A percentile compares a stretch with the other conserved stretches of the same genome.
phyloP scores from a whole-genome alignment of 2,888 invertebrate genomes.

The Idaea biselata region DNA sequence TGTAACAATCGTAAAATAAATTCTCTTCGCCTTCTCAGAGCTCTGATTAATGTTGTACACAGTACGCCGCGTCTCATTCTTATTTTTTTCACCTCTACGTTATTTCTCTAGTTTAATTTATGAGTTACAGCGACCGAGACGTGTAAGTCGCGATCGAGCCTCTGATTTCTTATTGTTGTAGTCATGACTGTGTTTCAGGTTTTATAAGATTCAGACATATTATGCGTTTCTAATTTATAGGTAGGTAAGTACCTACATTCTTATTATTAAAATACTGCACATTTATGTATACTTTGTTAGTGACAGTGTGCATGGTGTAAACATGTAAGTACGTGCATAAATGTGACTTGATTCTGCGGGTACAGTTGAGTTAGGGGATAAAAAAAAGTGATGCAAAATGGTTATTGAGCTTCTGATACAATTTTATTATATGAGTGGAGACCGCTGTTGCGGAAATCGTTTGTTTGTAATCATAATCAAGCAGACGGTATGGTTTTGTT shows the following conservation, averaged over 20 bases:
- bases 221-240: no score
- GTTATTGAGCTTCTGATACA: neutral
- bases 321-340: constrained; percentile 2
- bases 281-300: no score
- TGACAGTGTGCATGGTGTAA: no score
- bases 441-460: constrained; percentile 19
- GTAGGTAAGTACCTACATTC: no score
- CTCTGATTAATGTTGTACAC: constrained; percentile 79
- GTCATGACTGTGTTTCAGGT: constrained; percentile 20
- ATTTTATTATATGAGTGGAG: neutral
- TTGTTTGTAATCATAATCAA: constrained; percentile 31
- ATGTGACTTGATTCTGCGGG: neutral
- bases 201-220: neutral
- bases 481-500: constrained; percentile 57
- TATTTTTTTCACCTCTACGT: constrained; percentile 68
- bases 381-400: neutral
- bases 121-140: constrained; percentile 50
- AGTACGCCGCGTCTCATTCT: constrained; percentile 64
- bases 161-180: constrained; percentile 38
- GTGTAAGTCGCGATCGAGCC: constrained; percentile 36
- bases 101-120: constrained; percentile 73
- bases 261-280: no score
- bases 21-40: constrained; percentile 78
- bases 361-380: neutral
- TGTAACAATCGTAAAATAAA: constrained; percentile 80